Percentiles rank a stretch among this genome's conserved stretches.
phyloP scores from a whole-genome alignment of 2,888 invertebrate genomes.

The Philereme transversata region DNA sequence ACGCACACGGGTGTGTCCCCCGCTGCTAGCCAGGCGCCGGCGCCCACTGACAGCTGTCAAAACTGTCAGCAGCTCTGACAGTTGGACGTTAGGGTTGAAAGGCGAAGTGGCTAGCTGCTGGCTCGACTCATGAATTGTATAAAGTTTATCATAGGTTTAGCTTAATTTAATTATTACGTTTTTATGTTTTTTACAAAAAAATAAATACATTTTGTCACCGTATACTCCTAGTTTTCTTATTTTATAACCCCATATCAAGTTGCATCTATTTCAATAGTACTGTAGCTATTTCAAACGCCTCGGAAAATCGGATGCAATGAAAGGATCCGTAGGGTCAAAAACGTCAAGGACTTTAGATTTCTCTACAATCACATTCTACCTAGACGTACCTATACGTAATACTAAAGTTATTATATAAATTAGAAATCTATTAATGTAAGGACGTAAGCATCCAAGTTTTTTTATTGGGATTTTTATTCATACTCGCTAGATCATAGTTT shows the following conservation, averaged over 20 bases:
- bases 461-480: too few relatives aligned
- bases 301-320: too few relatives aligned
- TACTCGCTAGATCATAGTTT: too few relatives aligned
- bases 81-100: slow-evolving; percentile 36
- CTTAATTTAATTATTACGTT: slow-evolving; percentile 72
- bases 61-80: slow-evolving; percentile 40
- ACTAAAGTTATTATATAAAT: too few relatives aligned
- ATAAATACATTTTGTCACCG: slow-evolving; percentile 85
- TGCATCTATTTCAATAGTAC: too few relatives aligned
- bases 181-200: slow-evolving; percentile 74
- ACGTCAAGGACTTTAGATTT: too few relatives aligned
- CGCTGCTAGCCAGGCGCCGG: slow-evolving; percentile 71
- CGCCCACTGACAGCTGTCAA: slow-evolving; percentile 43
- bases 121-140: slow-evolving; percentile 76
- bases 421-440: too few relatives aligned
- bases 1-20: slow-evolving; percentile 74
- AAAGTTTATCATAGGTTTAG: slow-evolving; percentile 79
- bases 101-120: slow-evolving; percentile 76
- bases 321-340: too few relatives aligned
- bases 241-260: not conserved
- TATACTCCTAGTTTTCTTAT: slow-evolving; percentile 39
- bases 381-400: too few relatives aligned
- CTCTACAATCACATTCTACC: too few relatives aligned
- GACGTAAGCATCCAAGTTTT: too few relatives aligned
- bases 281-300: too few relatives aligned